Base-by-base conservation (phyloP, 1,140 invertebrate genomes). In the Drosophila busckii region DNA sequence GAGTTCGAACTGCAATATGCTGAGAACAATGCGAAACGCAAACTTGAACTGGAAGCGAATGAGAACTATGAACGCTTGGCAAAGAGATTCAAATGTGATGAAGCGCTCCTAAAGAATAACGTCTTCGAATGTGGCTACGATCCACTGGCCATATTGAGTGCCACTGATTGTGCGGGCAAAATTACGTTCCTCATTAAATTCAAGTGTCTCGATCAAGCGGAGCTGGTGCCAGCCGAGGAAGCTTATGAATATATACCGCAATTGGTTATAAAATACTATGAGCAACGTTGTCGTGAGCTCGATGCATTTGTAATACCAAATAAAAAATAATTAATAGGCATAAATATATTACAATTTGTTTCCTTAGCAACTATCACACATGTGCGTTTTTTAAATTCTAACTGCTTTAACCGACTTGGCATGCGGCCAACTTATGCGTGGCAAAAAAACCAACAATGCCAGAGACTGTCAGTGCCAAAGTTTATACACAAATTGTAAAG, bases 241-340 rank as follows among this genome's bases (percentile, higher is more conserved):
- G 67, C 67, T 1, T 65, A 70, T 20, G 15, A 12, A 4, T 20
- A 70, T 31, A 59, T 65, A 10, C 67, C 67, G 0, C 35, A 59
- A 3, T 42, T 70, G 60, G 29, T 59, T 0, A 3, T 70, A 0
- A 3, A 17, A 8, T 70, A 52, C 12, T 70, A 70, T 26, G 59
- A 70, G 38, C 37, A 25, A 3, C 17, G 38, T 1, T 41, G 17
- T n/a, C n/a, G n/a, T n/a, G n/a, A n/a, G n/a, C n/a, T n/a, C n/a
- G n/a, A n/a, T n/a, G n/a, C n/a, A n/a, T n/a, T n/a, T n/a, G n/a
- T n/a, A n/a, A n/a, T n/a, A n/a, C n/a, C n/a, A n/a, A n/a, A n/a
- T n/a, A n/a, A n/a, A n/a, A n/a, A n/a, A n/a, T n/a, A n/a, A n/a
- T n/a, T n/a, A n/a, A n/a, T n/a, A n/a, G n/a, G n/a, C n/a, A n/a